phyloP scores from a whole-genome alignment of 2,797 vertebrate genomes.

The Harpagifer antarcticus region DNA sequence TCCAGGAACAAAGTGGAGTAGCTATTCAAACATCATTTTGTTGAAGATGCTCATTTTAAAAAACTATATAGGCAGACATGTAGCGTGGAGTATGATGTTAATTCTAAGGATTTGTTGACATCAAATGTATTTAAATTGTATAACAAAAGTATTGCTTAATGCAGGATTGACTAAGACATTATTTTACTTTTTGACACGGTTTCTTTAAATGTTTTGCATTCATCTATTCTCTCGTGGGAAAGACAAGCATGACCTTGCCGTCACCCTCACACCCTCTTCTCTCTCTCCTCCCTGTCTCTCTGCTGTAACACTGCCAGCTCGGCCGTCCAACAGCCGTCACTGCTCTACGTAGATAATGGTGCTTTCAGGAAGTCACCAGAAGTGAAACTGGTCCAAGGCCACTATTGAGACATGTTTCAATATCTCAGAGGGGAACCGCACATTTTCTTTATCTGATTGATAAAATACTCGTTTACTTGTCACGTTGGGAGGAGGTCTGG shows the following conservation, averaged over 20 bases:
- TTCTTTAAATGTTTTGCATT: conserved; percentile 47
- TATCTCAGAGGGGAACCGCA: not conserved
- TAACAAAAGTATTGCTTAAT: conserved; percentile 43
- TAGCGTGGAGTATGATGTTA: not conserved
- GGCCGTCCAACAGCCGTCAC: conserved; percentile 69
- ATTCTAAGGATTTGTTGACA: not conserved
- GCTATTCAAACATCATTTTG: conserved; percentile 2
- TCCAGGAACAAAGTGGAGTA: conserved; percentile 8
- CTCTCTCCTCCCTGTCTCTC: conserved; percentile 5
- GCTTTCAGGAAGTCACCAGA: conserved; percentile 18
- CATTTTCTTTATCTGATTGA: conserved; percentile 46
- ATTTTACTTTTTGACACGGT: conserved; percentile 1
- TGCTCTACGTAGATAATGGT: conserved; percentile 19
- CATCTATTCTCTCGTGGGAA: not conserved
- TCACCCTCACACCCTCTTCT: conserved; percentile 3
- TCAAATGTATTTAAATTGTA: conserved; percentile 3
- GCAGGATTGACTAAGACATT: conserved; percentile 23
- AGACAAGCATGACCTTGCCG: conserved; percentile 14
- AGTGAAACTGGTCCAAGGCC: conserved; percentile 25
- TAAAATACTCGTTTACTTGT: conserved; percentile 29
- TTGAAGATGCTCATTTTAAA: conserved; percentile 22
- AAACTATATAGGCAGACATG: not conserved
- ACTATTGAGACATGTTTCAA: conserved; percentile 27
- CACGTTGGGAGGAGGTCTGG: conserved; percentile 46
- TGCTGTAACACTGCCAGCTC: conserved; percentile 40